Base-by-base conservation (phyloP, 2,113 vertebrate genomes). In the Gallinago paraguaiae region DNA sequence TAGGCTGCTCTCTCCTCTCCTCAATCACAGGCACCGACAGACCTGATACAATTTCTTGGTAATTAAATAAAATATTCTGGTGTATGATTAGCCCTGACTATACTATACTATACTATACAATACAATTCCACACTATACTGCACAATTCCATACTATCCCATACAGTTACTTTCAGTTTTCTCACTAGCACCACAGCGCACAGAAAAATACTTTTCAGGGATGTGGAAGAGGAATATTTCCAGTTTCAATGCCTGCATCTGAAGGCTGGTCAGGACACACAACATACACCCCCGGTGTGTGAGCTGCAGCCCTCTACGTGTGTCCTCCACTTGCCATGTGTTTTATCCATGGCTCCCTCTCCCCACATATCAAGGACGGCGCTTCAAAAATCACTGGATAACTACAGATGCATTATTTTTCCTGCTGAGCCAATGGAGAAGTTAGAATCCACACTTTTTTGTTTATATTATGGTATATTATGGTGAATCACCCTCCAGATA, bases 241-340 rank as follows among this genome's bases (percentile, higher is more conserved):
- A 17, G 33, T 10, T 31, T 31, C 53, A 43, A 7, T 7, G 18
- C 9, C 27, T 17, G 50, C 37, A 16, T n/a, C 5, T 48, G 39
- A 33, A 31, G 78, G 39, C 23, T 48, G 17, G 27, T 23, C 65
- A 64, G 76, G 50, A 53, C 48, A 74, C 48, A 56, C 30, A 15
- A 25, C 39, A 78, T 33, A 25, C 56, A 75, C 1, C 25, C 17
- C 31, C 9, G 14, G 18, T 13, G 7, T 39, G 68, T 7, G 75
- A 61, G 71, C 75, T 54, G 39, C 15, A 87, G 64, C 63, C 35
- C 17, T 3, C 19, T 6, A 6, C 3, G 7, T 1, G 37, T 37
- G 65, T 28, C 43, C 15, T 48, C 74, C 37, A 1, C 37, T 23
- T 23, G 25, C 14, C 10, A 0, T 2, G 10, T 2, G 14, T 31